Base-by-base conservation (phyloP, 2,888 invertebrate species). In the Clistopyga incitator region DNA sequence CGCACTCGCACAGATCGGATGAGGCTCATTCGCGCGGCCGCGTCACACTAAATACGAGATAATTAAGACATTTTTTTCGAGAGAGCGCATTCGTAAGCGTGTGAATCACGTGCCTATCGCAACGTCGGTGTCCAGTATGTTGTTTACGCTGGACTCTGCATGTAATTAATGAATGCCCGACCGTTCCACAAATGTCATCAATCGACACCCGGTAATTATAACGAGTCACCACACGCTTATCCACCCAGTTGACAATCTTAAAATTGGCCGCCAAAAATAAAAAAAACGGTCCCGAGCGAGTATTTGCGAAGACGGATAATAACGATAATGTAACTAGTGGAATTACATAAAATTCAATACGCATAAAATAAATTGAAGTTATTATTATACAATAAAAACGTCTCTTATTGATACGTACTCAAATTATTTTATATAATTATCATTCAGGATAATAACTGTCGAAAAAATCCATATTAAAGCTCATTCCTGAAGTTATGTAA, bases 31-130 rank as follows among this genome's bases (percentile, higher is more conserved):
- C 56, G 75, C 29, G 42, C 38, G 50, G 72, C 45, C 47, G 65
- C 59, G 15, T 79, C 67, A 20, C 76, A 25, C 84, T 68, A 80
- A 84, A 82, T 84, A 79, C 79, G 80, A 72, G 85, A 86, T 88
- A 86, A 88, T 88, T 88, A 85, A 89, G 88, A 85, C 86, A 86
- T 87, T 83, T 77, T 61, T 34, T 52, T 65, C 2, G 29, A 29
- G 47, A 25, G 23, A n/a, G 29, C 38, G 42, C n/a, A 42, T 15
- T 15, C 15, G 42, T 25, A n/a, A 38, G n/a, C 29, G 42, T n/a
- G 77, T 67, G 71, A 42, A 23, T 23, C 71, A 56, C 25, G 8
- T 56, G 29, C 15, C 29, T 54, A n/a, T 18, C 23, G 25, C 50
- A 52, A 29, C 34, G n/a, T 38, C 52, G n/a, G 25, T n/a, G 25